phyloP scores from a whole-genome alignment of 2,797 vertebrate genomes.

The Hipposideros larvatus region DNA sequence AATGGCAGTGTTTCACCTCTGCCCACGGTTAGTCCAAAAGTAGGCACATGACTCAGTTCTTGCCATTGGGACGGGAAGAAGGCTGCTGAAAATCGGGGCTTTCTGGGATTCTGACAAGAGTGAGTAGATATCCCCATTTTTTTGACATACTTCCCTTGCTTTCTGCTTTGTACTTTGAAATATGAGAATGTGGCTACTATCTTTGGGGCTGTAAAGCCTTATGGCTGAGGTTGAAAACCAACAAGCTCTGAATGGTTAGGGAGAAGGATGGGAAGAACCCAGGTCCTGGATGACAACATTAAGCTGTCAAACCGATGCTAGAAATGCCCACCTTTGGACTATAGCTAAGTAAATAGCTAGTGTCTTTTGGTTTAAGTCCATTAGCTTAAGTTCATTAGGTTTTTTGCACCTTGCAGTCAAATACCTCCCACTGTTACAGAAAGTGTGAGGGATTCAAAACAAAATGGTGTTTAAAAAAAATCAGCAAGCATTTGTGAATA shows the following conservation, averaged over 20 bases:
- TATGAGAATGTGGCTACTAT: not conserved
- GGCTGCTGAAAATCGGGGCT: not conserved
- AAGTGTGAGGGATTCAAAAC: not conserved
- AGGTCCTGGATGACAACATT: not conserved
- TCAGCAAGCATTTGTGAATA: not conserved
- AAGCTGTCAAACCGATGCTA: not conserved
- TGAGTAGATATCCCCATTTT: not conserved
- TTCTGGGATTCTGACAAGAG: not conserved
- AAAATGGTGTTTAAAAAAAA: slow-evolving; percentile 53
- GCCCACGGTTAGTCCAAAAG: not conserved
- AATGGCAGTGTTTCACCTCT: not conserved
- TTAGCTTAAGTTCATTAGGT: not conserved
- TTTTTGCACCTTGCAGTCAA: not conserved
- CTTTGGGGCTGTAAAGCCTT: not conserved
- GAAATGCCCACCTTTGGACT: not conserved
- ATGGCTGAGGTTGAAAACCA: not conserved
- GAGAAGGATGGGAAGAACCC: not conserved
- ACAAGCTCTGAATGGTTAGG: not conserved
- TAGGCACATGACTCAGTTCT: not conserved
- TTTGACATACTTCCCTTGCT: not conserved
- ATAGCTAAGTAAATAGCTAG: not conserved
- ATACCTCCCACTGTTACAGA: not conserved
- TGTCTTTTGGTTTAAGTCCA: not conserved
- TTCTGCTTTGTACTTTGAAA: not conserved
- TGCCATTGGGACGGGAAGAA: not conserved